These are phyloP conservation scores for Tamias sibiricus DNA, from an alignment of 2,113 vertebrate genomes.

Conservation along the genomic window DNA sequence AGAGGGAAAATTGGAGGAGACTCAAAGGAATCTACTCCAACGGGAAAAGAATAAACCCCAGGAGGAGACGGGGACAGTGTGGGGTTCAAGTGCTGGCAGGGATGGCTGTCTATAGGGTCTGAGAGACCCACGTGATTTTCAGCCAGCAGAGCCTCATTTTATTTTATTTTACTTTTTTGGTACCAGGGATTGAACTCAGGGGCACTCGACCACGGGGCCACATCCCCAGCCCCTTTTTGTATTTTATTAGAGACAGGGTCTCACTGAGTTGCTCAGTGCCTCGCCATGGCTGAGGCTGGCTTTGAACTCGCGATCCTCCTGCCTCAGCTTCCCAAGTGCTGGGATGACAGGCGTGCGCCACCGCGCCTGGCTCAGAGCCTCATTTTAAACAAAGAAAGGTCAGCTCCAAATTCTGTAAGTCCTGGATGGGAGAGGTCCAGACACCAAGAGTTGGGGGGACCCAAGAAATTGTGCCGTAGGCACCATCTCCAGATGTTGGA, in stretches of 20 bases:
- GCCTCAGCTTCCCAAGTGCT: too few species aligned
- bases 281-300: too few species aligned
- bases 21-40: not conserved
- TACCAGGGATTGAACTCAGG: too few species aligned
- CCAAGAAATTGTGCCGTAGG: not conserved
- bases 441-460: not conserved
- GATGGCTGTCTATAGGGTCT: not conserved
- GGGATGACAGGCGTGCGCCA: too few species aligned
- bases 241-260: too few species aligned
- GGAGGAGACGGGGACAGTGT: not conserved
- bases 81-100: not conserved
- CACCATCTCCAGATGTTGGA: not conserved
- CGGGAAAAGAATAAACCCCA: too few species aligned
- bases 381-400: not conserved
- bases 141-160: not conserved
- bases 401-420: not conserved
- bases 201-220: too few species aligned
- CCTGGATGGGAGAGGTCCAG: not conserved
- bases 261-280: too few species aligned
- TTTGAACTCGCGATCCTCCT: too few species aligned
- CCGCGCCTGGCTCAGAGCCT: too few species aligned
- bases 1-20: not conserved
- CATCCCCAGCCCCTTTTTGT: too few species aligned
- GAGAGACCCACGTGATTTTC: not conserved
- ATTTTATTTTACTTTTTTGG: too few species aligned